Conservation (phyloP, 30 jellyfish, hydroid and myxozoan genomes). For the Hydractinia symbiolongicarpus region DNA sequence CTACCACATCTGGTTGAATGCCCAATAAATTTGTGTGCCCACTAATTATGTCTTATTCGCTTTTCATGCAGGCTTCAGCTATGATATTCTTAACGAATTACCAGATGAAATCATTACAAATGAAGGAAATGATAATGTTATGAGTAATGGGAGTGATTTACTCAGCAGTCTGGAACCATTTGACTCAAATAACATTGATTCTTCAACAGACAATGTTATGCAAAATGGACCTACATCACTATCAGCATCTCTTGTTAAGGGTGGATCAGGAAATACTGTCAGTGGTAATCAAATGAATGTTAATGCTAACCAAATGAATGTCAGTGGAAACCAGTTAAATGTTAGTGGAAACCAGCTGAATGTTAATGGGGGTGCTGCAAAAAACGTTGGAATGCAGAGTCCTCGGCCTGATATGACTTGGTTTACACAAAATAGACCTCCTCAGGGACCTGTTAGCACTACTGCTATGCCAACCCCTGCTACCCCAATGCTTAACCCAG, state of each 20-base stretch:
- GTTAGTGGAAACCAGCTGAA: constrained; percentile 33
- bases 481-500: constrained; percentile 77
- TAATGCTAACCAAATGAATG: constrained; percentile 13
- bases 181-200: constrained; percentile 34
- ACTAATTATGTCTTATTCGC: neutral
- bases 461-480: constrained; percentile 92
- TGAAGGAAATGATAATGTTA: constrained; percentile 13
- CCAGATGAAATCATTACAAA: constrained; percentile 44
- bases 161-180: constrained; percentile 49
- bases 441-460: constrained; percentile 73
- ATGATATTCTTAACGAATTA: constrained; percentile 35
- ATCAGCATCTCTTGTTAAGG: constrained; percentile 38
- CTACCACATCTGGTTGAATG: too few species aligned
- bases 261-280: constrained; percentile 41
- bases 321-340: constrained; percentile 19
- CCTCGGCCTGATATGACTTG: constrained; percentile 28
- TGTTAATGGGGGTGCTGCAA: constrained; percentile 20
- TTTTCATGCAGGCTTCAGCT: constrained; percentile 5
- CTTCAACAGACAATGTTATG: constrained; percentile 33
- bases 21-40: neutral
- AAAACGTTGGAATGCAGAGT: constrained; percentile 21
- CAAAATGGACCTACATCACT: constrained; percentile 61
- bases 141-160: constrained; percentile 34
- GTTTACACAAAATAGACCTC: constrained; percentile 16
- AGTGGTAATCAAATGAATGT: constrained; percentile 22